Conservation (phyloP, 2,888 invertebrate species). For the Neelides folsomi region DNA sequence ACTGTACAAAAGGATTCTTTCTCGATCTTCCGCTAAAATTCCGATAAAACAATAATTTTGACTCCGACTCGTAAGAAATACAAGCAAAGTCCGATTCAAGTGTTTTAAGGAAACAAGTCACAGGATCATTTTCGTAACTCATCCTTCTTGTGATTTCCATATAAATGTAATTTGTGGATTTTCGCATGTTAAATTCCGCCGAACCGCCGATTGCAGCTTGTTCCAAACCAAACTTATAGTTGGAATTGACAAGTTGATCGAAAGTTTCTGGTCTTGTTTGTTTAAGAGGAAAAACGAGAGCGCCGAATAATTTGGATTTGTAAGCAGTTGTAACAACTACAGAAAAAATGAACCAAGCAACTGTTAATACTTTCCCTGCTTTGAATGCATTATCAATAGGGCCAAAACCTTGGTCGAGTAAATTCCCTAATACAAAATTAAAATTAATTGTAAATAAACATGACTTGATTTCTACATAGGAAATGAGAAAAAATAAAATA, state of each 20-base stretch:
- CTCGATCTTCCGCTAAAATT: slow-evolving; percentile 7
- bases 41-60: slow-evolving; percentile 10
- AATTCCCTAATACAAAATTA: no score
- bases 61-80: slow-evolving; percentile 10
- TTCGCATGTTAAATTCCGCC: slow-evolving; percentile 10
- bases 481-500: no score
- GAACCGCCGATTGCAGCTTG: slow-evolving; percentile 10
- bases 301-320: slow-evolving; percentile 8
- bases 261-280: slow-evolving; percentile 11
- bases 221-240: slow-evolving; percentile 13
- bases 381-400: no score
- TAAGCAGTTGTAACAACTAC: slow-evolving; percentile 9
- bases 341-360: slow-evolving; percentile 7
- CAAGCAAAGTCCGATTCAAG: slow-evolving; percentile 12
- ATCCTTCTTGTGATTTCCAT: slow-evolving; percentile 3
- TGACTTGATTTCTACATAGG: no score
- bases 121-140: slow-evolving; percentile 7
- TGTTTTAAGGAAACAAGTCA: slow-evolving; percentile 10
- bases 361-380: no score
- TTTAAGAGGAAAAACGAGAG: slow-evolving; percentile 11
- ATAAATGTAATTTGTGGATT: slow-evolving; percentile 9
- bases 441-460: no score
- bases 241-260: slow-evolving; percentile 6
- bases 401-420: no score
- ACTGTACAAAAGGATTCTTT: slow-evolving; percentile 11